A percentile compares a stretch with the other conserved stretches of the same genome.
These are phyloP conservation scores for Chrysolina haemoptera DNA, from an alignment of 2,888 invertebrate species.

Conservation along the genomic window DNA sequence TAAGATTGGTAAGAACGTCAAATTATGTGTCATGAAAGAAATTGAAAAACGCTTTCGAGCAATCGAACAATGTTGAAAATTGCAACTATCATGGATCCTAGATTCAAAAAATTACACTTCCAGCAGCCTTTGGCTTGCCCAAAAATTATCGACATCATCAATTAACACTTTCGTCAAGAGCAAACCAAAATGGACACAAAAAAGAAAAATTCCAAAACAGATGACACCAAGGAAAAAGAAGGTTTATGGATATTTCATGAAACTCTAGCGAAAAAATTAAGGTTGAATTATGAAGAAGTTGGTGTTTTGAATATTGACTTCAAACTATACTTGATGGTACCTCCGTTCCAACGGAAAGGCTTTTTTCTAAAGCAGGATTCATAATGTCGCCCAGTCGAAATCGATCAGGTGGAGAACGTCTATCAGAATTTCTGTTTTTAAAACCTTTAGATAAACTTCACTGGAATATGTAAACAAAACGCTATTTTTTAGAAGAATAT, in stretches of 20 bases:
- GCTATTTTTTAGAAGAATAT: too few relatives aligned
- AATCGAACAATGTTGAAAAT: slow-evolving; percentile 31
- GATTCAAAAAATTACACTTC: slow-evolving; percentile 50
- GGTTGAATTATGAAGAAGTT: neutral
- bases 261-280: neutral
- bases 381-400: too few relatives aligned
- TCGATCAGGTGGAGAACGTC: too few relatives aligned
- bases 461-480: too few relatives aligned
- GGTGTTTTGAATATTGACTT: neutral
- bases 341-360: too few relatives aligned
- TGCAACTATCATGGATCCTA: slow-evolving; percentile 46
- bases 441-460: too few relatives aligned
- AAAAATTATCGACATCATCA: slow-evolving; percentile 17
- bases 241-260: neutral
- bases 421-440: too few relatives aligned
- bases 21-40: slow-evolving; percentile 2
- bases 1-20: neutral
- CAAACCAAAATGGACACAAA: neutral
- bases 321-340: neutral
- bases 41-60: slow-evolving; percentile 10
- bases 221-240: neutral
- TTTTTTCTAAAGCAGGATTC: too few relatives aligned
- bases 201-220: neutral
- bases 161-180: slow-evolving; percentile 6
- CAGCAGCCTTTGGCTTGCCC: slow-evolving; percentile 38